These are phyloP conservation scores for Hydrolagus colliei DNA, from an alignment of 2,797 vertebrate genomes.

Conservation along the genomic window DNA sequence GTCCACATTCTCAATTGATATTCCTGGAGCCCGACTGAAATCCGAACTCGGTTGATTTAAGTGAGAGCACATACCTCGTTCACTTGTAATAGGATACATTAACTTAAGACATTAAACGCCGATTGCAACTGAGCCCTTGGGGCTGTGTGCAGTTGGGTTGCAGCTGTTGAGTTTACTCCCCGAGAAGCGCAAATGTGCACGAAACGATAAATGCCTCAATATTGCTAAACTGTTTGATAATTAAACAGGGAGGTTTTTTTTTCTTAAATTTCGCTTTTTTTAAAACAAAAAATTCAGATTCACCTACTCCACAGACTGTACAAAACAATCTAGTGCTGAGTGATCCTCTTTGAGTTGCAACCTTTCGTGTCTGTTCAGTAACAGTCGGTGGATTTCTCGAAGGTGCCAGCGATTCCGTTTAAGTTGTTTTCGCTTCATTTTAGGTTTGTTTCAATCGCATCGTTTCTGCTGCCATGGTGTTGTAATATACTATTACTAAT, in stretches of 20 bases:
- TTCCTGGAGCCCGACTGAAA: background rate
- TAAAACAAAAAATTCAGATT: background rate
- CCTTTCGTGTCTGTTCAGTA: background rate
- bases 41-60: background rate
- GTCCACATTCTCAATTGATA: background rate
- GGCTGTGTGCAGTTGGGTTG: background rate
- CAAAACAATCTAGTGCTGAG: background rate
- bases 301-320: background rate
- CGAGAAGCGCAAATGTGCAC: background rate
- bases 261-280: background rate
- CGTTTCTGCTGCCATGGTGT: too few relatives aligned
- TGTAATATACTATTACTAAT: background rate
- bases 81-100: background rate
- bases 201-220: background rate
- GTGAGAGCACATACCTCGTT: background rate
- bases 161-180: background rate
- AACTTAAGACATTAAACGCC: background rate
- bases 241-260: background rate
- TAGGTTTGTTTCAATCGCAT: too few relatives aligned
- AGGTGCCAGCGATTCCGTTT: background rate
- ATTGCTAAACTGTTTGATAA: background rate
- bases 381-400: background rate
- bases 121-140: background rate
- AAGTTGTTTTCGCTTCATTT: background rate
- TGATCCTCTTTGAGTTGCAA: background rate